Conservation (phyloP, 2,888 invertebrate species). For the Biston stratarius region DNA sequence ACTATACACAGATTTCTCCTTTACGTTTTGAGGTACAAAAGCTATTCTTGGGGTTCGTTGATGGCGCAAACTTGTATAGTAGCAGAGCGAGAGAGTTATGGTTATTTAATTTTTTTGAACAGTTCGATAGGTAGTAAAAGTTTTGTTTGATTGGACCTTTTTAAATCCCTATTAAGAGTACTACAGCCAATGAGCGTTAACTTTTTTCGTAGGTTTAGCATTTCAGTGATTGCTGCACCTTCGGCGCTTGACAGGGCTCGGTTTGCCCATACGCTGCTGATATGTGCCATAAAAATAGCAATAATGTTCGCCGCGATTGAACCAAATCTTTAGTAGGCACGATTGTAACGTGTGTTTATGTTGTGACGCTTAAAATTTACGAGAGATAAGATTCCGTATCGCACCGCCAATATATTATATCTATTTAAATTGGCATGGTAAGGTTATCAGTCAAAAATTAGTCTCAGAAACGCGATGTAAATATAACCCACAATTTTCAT, state of each 20-base stretch:
- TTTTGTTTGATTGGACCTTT: no score
- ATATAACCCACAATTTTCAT: constrained; percentile 11
- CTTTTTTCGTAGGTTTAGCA: neutral
- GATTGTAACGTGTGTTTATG: constrained; percentile 29
- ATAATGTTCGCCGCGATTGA: constrained; percentile 16
- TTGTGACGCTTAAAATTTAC: constrained; percentile 16
- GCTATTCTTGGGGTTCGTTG: no score
- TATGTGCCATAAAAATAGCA: constrained; percentile 14
- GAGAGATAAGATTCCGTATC: constrained; percentile 26
- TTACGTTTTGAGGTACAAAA: no score
- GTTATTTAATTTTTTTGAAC: no score
- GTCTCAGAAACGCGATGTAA: constrained; percentile 11
- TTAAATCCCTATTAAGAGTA: no score
- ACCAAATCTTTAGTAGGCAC: neutral
- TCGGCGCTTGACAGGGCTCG: neutral
- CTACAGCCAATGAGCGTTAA: no score
- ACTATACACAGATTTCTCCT: neutral
- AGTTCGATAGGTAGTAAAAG: no score
- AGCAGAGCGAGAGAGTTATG: no score
- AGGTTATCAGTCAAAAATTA: neutral
- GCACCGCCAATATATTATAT: constrained; percentile 1
- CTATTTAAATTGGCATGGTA: constrained; percentile 11
- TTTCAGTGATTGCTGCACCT: neutral
- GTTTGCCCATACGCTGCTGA: neutral
- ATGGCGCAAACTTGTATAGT: no score